Conservation (phyloP, 2,888 invertebrate genomes). For the Ophioninae sp. region DNA sequence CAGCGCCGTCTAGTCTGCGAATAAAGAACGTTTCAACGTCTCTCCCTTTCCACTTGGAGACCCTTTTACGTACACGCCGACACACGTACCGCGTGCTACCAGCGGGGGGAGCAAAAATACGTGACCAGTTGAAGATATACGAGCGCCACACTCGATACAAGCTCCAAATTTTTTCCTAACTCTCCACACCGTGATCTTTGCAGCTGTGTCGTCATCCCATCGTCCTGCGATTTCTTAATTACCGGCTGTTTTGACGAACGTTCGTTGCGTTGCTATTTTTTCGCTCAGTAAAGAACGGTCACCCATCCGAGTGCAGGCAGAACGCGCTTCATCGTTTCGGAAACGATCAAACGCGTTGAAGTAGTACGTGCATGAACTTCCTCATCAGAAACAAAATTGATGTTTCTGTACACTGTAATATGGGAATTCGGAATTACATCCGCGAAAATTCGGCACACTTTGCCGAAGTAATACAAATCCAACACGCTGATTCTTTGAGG, state of each 20-base stretch:
- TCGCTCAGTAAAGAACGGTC: neutral
- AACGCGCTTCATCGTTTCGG: too few relatives aligned
- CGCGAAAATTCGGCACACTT: too few relatives aligned
- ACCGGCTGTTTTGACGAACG: neutral
- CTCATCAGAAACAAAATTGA: too few relatives aligned
- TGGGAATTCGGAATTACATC: too few relatives aligned
- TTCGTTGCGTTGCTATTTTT: neutral
- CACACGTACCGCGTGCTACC: neutral
- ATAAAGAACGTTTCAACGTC: constrained; percentile 18
- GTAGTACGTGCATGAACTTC: too few relatives aligned
- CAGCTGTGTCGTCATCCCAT: neutral
- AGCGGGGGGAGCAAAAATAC: constrained; percentile 38
- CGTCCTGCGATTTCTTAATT: neutral
- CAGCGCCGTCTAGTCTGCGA: constrained; percentile 33
- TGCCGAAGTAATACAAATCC: too few relatives aligned
- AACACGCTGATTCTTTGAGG: neutral
- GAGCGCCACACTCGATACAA: constrained; percentile 33
- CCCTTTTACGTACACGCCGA: constrained; percentile 5
- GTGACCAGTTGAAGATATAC: constrained; percentile 43
- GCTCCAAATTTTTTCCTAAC: constrained; percentile 2
- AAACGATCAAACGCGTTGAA: too few relatives aligned
- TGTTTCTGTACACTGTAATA: too few relatives aligned
- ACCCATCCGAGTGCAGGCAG: too few relatives aligned
- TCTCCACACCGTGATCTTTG: neutral
- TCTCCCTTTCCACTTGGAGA: neutral